A percentile compares a stretch with the other conserved stretches of the same genome.
Evolutionary conservation across 2,113 vertebrate species (phyloP).

Genomic region (Xyliphius kryptos): DNA sequence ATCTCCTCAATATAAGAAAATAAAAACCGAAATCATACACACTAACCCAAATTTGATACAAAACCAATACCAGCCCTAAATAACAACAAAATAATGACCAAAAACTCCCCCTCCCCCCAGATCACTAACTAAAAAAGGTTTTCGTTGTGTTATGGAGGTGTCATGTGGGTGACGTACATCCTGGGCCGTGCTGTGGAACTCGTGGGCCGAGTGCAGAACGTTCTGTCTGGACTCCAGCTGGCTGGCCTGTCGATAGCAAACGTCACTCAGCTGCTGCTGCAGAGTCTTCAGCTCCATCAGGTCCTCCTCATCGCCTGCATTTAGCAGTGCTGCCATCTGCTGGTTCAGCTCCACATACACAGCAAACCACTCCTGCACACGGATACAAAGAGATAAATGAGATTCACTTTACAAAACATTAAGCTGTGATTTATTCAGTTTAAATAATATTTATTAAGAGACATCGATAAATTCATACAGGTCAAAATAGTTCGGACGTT

Average conservation of each 20-base stretch:
- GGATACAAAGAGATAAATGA: not conserved
- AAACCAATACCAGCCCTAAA: too few relatives aligned
- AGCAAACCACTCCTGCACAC: slow-evolving; percentile 92
- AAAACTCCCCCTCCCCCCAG: too few relatives aligned
- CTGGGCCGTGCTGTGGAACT: slow-evolving; percentile 90
- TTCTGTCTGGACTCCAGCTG: slow-evolving; percentile 94
- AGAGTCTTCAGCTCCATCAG: slow-evolving; percentile 84
- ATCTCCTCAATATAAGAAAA: too few relatives aligned
- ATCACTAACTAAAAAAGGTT: too few relatives aligned
- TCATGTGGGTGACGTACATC: slow-evolving; percentile 69
- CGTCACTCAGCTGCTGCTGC: slow-evolving; percentile 96
- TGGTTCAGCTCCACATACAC: slow-evolving; percentile 98
- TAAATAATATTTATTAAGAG: not conserved
- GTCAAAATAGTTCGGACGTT: too few relatives aligned
- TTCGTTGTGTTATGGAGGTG: not conserved
- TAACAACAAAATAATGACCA: too few relatives aligned
- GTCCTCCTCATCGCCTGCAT: slow-evolving; percentile 88
- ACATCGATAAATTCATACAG: too few relatives aligned
- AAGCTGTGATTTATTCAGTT: not conserved
- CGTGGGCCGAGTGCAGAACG: slow-evolving; percentile 85
- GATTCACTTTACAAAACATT: too few relatives aligned
- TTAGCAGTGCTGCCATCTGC: slow-evolving; percentile 90
- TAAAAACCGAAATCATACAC: too few relatives aligned
- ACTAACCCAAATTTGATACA: too few relatives aligned
- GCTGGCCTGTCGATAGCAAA: slow-evolving; percentile 94